Conservation (phyloP, 2,113 vertebrate genomes). For the Corvus moneduloides region DNA sequence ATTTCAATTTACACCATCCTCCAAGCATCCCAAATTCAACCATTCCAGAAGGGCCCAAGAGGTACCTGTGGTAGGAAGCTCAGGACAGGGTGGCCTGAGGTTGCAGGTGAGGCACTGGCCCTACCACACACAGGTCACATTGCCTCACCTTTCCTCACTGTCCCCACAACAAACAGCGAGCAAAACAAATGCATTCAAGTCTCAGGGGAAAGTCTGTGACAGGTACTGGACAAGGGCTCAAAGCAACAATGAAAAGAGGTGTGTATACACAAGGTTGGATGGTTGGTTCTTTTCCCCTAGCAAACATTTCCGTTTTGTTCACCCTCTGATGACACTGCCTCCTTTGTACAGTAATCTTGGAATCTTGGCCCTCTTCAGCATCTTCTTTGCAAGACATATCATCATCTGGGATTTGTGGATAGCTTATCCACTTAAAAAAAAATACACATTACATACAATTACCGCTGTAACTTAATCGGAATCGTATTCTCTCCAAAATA, state of each 20-base stretch:
- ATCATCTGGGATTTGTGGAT: neutral
- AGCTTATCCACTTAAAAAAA: neutral
- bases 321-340: neutral
- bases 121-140: no score
- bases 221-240: neutral
- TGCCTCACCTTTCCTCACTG: neutral
- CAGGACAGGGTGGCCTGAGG: neutral
- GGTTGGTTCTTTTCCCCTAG: neutral
- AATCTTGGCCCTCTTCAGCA: neutral
- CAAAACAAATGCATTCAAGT: neutral
- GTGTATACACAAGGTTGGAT: neutral
- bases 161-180: neutral
- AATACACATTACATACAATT: neutral
- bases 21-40: neutral
- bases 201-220: neutral
- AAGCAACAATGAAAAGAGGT: neutral
- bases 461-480: neutral
- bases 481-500: neutral
- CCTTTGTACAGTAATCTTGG: neutral
- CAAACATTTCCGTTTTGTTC: neutral
- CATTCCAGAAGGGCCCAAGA: neutral
- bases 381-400: neutral
- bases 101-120: neutral
- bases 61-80: neutral
- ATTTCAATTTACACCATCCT: neutral